Evolutionary conservation across 2,888 invertebrate genomes (phyloP).

Genomic region (Helicoverpa assulta): DNA sequence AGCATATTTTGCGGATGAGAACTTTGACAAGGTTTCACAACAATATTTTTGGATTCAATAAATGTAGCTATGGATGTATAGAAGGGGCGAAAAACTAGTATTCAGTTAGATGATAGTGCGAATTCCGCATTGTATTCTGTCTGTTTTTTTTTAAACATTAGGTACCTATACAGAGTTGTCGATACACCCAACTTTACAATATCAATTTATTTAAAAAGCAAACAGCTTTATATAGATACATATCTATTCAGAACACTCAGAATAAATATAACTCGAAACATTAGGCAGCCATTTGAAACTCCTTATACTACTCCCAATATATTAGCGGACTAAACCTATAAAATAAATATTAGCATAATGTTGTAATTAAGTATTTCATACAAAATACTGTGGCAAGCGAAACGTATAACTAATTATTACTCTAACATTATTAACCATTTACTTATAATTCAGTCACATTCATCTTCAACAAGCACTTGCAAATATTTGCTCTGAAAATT

Average conservation of each 20-base stretch:
- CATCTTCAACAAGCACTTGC: constrained; percentile 84
- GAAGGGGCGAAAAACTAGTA: constrained; percentile 23
- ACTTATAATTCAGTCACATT: constrained; percentile 88
- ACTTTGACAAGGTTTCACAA: constrained; percentile 51
- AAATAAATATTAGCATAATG: constrained; percentile 51
- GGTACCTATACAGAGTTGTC: constrained; percentile 32
- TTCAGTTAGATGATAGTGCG: constrained; percentile 26
- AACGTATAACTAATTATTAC: constrained; percentile 64
- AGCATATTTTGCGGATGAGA: constrained; percentile 48
- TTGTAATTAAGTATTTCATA: constrained; percentile 50
- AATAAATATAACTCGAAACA: constrained; percentile 39
- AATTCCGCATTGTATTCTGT: constrained; percentile 8
- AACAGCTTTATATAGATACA: constrained; percentile 32
- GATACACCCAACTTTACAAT: constrained; percentile 39
- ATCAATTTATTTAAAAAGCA: constrained; percentile 29
- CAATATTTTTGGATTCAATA: constrained; percentile 42
- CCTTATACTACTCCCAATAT: constrained; percentile 34
- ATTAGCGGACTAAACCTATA: constrained; percentile 41
- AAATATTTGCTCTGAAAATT: constrained; percentile 77
- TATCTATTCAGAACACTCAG: constrained; percentile 39
- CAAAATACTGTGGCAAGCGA: constrained; percentile 62
- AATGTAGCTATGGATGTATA: constrained; percentile 32
- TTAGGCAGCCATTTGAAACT: constrained; percentile 46
- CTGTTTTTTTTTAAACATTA: constrained; percentile 10
- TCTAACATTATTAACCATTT: constrained; percentile 67